Evolutionary conservation across 2,888 invertebrate genomes (phyloP).

Genomic region (Helleia helle): DNA sequence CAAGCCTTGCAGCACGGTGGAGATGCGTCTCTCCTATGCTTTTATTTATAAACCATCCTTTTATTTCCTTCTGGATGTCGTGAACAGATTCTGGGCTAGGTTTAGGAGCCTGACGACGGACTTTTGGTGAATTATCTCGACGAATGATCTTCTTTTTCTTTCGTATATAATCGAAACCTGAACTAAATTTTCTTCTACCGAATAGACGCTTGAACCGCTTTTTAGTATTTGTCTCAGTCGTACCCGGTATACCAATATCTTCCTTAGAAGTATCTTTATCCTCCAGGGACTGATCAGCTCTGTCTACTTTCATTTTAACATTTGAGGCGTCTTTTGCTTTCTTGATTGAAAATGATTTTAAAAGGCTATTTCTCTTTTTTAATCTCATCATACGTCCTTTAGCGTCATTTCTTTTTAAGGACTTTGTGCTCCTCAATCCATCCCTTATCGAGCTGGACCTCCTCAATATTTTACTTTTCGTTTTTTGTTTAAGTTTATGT

Average conservation of each 20-base stretch:
- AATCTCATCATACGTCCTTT: constrained; percentile 57
- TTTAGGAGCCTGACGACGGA: constrained; percentile 59
- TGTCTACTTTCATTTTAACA: constrained; percentile 47
- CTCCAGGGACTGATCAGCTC: constrained; percentile 36
- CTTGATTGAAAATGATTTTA: constrained; percentile 56
- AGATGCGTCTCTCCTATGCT: constrained; percentile 94
- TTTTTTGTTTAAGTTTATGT: constrained; percentile 54
- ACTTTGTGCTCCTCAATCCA: constrained; percentile 61
- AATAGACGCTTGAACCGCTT: constrained; percentile 76
- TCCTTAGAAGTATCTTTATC: constrained; percentile 61
- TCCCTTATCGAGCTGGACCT: constrained; percentile 61
- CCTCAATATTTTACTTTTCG: constrained; percentile 53
- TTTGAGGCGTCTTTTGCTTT: constrained; percentile 49
- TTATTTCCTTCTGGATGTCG: constrained; percentile 89
- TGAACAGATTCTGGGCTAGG: constrained; percentile 79
- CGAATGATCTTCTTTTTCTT: constrained; percentile 86
- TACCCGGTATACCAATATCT: constrained; percentile 34
- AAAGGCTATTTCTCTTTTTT: constrained; percentile 62
- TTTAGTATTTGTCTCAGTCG: constrained; percentile 57
- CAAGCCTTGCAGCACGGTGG: constrained; percentile 92
- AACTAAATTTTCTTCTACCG: constrained; percentile 83
- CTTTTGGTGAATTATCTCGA: constrained; percentile 62
- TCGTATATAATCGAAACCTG: constrained; percentile 91
- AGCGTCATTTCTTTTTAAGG: constrained; percentile 59
- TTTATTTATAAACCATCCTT: constrained; percentile 94